Evolutionary conservation across 2,113 vertebrate genomes (phyloP).

Genomic region (Eira barbara): DNA sequence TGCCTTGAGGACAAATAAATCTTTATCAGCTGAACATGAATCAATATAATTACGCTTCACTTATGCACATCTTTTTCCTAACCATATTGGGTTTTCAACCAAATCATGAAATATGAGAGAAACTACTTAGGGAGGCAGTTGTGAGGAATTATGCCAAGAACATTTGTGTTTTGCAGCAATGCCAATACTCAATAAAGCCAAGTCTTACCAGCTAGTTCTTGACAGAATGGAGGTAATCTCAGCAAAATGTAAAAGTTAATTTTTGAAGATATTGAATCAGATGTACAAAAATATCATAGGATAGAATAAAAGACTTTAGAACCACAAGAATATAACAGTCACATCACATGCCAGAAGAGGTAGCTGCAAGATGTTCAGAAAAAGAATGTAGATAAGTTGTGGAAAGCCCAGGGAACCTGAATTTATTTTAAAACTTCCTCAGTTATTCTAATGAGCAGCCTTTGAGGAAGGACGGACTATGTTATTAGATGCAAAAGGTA

Average conservation of each 20-base stretch:
- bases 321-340: background rate
- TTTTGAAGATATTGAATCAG: conserved; percentile 15
- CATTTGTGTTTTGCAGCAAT: rapidly evolving
- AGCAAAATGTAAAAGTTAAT: background rate
- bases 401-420: background rate
- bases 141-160: conserved; percentile 46
- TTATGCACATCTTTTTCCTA: conserved; percentile 79
- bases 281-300: background rate
- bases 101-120: conserved; percentile 76
- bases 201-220: background rate
- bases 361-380: background rate
- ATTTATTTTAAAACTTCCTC: background rate
- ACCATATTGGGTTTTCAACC: conserved; percentile 71
- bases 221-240: background rate
- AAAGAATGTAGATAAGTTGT: background rate
- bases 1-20: conserved; percentile 83
- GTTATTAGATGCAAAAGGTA: background rate
- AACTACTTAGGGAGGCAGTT: conserved; percentile 45
- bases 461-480: background rate
- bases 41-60: conserved; percentile 83
- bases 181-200: background rate
- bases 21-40: conserved; percentile 81
- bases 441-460: background rate
- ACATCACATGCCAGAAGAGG: background rate
- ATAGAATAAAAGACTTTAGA: background rate